Base-by-base conservation (phyloP, 2,888 invertebrate species). In the Cosmia trapezina region DNA sequence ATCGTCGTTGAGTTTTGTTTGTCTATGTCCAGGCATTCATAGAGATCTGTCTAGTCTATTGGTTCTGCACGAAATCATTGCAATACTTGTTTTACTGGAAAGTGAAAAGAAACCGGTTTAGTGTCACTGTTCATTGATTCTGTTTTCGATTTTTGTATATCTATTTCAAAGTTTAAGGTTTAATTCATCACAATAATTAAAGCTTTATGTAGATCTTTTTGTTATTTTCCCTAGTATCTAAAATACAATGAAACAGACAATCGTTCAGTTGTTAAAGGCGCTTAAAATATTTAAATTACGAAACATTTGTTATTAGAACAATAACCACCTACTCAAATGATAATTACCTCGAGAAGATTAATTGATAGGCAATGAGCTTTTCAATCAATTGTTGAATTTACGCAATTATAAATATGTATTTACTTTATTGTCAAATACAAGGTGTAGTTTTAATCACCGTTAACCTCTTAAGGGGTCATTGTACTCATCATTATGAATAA, bases 1-100 rank as follows among this genome's bases (percentile, higher is more conserved):
- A 57, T 49, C 33, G 9, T 41, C 57, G 7, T 17, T 28, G n/a
- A n/a, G 17, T 49, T 53, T 45, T 59, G 53, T 73, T 54, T 54
- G 11, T 53, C 43, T 54, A 19, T 41, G 41, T 17, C 51, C 14
- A n/a, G 8, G 12, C 11, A 70, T 19, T 56, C 33, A 57, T 43
- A 59, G 43, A 43, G 19, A 12, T 19, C 4, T 51, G 41, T 51
- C 4, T 33, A 22, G 5, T n/a, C 33, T 19, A 33, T 33, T 28
- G 28, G 28, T 28, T n/a, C n/a, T n/a, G n/a, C n/a, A n/a, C n/a
- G n/a, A n/a, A n/a, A n/a, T n/a, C n/a, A n/a, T n/a, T n/a, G n/a
- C n/a, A n/a, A n/a, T n/a, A n/a, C n/a, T n/a, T n/a, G n/a, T n/a
- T n/a, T n/a, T n/a, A n/a, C 28, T 28, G 28, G 28, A 28, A 17